These are phyloP conservation scores for Hesperophylax magnus DNA, from an alignment of 1,140 invertebrate genomes.

Conservation along the genomic window DNA sequence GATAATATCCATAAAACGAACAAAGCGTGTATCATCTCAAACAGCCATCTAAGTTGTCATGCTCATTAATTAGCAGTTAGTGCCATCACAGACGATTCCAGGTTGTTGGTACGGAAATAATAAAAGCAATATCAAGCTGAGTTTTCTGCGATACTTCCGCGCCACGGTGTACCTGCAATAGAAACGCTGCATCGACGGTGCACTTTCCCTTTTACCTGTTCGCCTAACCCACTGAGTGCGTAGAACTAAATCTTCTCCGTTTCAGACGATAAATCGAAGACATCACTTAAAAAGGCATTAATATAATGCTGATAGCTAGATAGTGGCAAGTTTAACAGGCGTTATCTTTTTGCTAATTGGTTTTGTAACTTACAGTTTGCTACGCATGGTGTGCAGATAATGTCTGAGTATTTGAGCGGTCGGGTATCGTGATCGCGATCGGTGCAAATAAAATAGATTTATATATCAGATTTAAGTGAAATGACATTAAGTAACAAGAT, in stretches of 20 bases:
- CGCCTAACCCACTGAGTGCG: constrained; percentile 32
- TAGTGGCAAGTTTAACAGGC: no score
- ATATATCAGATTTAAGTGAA: no score
- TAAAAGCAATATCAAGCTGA: not conserved
- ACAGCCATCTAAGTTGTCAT: no score
- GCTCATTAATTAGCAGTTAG: not conserved
- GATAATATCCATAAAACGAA: no score
- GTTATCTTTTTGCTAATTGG: no score
- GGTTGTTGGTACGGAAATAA: not conserved
- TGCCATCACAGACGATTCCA: not conserved
- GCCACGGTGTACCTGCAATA: constrained; percentile 29
- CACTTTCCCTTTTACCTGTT: constrained; percentile 38
- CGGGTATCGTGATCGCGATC: no score
- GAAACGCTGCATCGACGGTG: constrained; percentile 12
- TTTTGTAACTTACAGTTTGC: no score
- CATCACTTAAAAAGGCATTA: not conserved
- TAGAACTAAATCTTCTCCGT: not conserved
- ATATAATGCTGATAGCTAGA: not conserved
- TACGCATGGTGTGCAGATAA: no score
- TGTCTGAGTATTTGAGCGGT: no score
- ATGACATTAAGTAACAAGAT: no score
- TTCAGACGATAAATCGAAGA: constrained; percentile 8
- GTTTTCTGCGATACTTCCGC: constrained; percentile 10
- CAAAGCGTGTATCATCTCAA: no score
- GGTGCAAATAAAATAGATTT: no score